Percentiles rank a stretch among this genome's conserved stretches.
These are phyloP conservation scores for Amphipoea lucens DNA, from an alignment of 2,888 invertebrate species.

Conservation along the genomic window DNA sequence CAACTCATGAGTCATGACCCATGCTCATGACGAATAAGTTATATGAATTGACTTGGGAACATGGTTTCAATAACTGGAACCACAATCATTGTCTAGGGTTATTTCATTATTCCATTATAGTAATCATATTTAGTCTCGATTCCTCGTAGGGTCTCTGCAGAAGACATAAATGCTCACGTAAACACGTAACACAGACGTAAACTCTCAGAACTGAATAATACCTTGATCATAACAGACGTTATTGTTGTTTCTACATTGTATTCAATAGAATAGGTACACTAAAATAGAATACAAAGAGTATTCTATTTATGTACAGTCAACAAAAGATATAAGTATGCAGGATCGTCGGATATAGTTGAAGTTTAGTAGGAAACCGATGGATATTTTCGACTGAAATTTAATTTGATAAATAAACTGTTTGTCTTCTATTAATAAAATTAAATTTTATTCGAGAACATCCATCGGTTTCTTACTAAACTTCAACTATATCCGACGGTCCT, in stretches of 20 bases:
- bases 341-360: too few relatives aligned
- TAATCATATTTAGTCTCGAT: not conserved
- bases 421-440: too few relatives aligned
- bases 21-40: slow-evolving; percentile 18
- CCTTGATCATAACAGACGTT: not conserved
- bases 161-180: not conserved
- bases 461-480: too few relatives aligned
- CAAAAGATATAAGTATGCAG: too few relatives aligned
- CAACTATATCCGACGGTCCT: too few relatives aligned
- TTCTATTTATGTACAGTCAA: too few relatives aligned
- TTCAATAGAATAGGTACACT: not conserved
- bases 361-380: too few relatives aligned
- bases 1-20: not conserved
- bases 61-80: slow-evolving; percentile 1
- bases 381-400: too few relatives aligned
- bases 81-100: not conserved
- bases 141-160: not conserved
- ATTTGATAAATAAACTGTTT: too few relatives aligned
- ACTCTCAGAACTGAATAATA: not conserved
- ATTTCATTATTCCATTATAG: not conserved
- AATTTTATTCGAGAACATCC: too few relatives aligned
- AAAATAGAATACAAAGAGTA: too few relatives aligned
- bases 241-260: not conserved
- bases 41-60: slow-evolving; percentile 10
- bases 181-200: too few relatives aligned